Evolutionary conservation across 1,140 invertebrate species (phyloP).

Genomic region (silkworm (Bombyx mori)): DNA sequence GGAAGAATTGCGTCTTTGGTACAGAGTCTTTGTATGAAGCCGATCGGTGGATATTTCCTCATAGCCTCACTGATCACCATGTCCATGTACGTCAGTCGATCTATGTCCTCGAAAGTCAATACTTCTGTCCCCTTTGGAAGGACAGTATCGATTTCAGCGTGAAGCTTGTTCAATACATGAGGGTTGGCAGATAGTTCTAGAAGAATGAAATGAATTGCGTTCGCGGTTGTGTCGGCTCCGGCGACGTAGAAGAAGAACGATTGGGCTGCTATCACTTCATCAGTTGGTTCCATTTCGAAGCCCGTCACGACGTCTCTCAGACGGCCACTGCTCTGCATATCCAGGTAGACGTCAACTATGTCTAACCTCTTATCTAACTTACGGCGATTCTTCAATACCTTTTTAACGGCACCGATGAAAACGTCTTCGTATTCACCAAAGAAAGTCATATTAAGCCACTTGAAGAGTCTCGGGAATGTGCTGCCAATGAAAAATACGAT

Average conservation of each 20-base stretch:
- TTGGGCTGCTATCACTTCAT: slow-evolving; percentile 65
- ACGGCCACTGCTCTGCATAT: slow-evolving; percentile 24
- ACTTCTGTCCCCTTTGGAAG: slow-evolving; percentile 31
- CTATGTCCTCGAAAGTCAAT: slow-evolving; percentile 51
- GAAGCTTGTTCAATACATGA: slow-evolving; percentile 52
- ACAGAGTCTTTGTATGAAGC: slow-evolving; percentile 52
- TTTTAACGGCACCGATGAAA: slow-evolving; percentile 25
- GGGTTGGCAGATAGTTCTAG: slow-evolving; percentile 50
- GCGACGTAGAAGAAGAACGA: slow-evolving; percentile 71
- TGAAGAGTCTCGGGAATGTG: slow-evolving; percentile 14
- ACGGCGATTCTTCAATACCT: slow-evolving; percentile 15
- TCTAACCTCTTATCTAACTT: slow-evolving; percentile 16
- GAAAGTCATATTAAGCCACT: slow-evolving; percentile 19
- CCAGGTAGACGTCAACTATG: slow-evolving; percentile 26
- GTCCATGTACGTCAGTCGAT: slow-evolving; percentile 64
- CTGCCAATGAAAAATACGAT: slow-evolving; percentile 16
- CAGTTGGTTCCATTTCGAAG: slow-evolving; percentile 30
- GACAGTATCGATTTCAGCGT: slow-evolving; percentile 52
- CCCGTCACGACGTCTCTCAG: slow-evolving; percentile 25
- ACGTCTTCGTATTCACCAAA: slow-evolving; percentile 29
- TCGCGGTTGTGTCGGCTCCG: slow-evolving; percentile 69
- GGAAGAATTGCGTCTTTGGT: slow-evolving; percentile 61
- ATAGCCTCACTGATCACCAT: slow-evolving; percentile 57
- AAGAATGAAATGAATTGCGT: slow-evolving; percentile 43
- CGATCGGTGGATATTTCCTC: slow-evolving; percentile 65